These are phyloP conservation scores for Choristoneura fumiferana DNA, from an alignment of 1,140 invertebrate genomes.

Conservation along the genomic window DNA sequence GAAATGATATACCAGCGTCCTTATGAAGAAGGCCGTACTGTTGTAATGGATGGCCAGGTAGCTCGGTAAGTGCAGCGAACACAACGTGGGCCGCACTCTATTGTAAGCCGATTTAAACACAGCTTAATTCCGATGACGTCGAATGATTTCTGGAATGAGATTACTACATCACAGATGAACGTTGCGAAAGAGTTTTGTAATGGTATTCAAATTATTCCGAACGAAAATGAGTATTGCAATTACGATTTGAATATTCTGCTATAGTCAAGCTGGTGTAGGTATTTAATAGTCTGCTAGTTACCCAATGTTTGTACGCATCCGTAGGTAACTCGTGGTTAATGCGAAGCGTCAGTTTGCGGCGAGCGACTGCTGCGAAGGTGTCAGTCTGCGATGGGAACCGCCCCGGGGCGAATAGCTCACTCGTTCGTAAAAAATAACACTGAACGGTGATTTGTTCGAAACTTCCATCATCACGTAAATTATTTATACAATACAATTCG, in stretches of 20 bases:
- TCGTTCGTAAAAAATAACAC: conserved; percentile 45
- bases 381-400: conserved; percentile 62
- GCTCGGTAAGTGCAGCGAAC: no score
- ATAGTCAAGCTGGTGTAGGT: conserved; percentile 10
- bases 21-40: no score
- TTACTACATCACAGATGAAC: conserved; percentile 50
- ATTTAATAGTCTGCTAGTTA: conserved; percentile 9
- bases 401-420: conserved; percentile 46
- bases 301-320: conserved; percentile 7
- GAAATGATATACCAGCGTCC: no score
- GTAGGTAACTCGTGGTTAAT: conserved; percentile 37
- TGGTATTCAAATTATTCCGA: conserved; percentile 18
- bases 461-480: conserved; percentile 1
- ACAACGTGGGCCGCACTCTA: conserved; percentile 49
- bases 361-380: conserved; percentile 38
- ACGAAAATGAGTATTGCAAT: conserved; percentile 17
- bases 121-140: conserved; percentile 55
- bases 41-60: no score
- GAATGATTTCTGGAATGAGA: conserved; percentile 64
- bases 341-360: conserved; percentile 45
- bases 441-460: conserved; percentile 4
- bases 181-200: conserved; percentile 57
- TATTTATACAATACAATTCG: conserved; percentile 4
- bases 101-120: conserved; percentile 54
- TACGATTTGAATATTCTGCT: conserved; percentile 7